Evolutionary conservation across 2,888 invertebrate genomes (phyloP).

Genomic region (Philereme vetulata): DNA sequence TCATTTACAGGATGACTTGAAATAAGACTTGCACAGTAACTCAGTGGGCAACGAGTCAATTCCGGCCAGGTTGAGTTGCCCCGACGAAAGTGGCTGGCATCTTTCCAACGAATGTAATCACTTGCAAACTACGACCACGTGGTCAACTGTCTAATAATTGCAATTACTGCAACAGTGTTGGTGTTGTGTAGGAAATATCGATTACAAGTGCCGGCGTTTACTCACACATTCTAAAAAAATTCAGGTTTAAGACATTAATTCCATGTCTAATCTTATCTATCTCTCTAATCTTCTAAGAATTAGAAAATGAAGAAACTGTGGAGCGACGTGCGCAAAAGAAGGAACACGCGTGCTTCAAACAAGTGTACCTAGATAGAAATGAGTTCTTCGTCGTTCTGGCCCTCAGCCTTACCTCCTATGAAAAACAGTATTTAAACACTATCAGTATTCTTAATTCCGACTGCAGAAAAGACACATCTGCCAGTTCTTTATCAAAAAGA

Average conservation of each 20-base stretch:
- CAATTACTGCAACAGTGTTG: constrained; percentile 45
- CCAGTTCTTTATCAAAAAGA: background rate
- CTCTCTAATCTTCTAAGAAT: too few relatives aligned
- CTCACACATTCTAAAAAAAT: too few relatives aligned
- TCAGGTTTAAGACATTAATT: too few relatives aligned
- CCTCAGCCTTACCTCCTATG: too few relatives aligned
- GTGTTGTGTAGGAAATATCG: constrained; percentile 37
- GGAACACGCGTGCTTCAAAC: too few relatives aligned
- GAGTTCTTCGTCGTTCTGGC: too few relatives aligned
- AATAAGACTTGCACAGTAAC: constrained; percentile 14
- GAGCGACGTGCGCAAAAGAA: too few relatives aligned
- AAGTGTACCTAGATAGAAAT: too few relatives aligned
- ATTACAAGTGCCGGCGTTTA: constrained; percentile 1
- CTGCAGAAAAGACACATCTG: background rate
- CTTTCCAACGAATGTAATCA: constrained; percentile 46
- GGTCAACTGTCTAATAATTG: constrained; percentile 37
- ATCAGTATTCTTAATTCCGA: too few relatives aligned
- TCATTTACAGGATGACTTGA: background rate
- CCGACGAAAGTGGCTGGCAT: constrained; percentile 66
- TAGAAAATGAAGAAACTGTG: too few relatives aligned
- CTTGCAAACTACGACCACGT: constrained; percentile 40
- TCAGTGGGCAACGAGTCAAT: constrained; percentile 44
- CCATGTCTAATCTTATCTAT: too few relatives aligned
- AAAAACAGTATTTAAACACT: too few relatives aligned
- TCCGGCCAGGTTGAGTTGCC: constrained; percentile 60